These are phyloP conservation scores for Saxicola maurus DNA, from an alignment of 2,797 vertebrate genomes.

Conservation along the genomic window DNA sequence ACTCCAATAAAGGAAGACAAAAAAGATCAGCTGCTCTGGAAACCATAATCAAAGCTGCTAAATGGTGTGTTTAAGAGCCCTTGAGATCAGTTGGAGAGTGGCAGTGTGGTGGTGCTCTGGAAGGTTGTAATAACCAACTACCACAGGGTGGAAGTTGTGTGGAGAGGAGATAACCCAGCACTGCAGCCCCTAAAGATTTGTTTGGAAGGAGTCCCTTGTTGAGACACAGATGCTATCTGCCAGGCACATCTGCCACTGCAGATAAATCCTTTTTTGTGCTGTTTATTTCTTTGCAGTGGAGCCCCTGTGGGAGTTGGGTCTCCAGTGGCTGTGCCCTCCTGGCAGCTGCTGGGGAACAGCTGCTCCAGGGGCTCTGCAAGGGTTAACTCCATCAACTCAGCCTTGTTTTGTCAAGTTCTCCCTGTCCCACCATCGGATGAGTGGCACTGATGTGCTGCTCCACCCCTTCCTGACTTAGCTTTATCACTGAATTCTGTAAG, in stretches of 20 bases:
- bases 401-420: neutral
- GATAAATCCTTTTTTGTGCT: neutral
- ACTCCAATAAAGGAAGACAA: neutral
- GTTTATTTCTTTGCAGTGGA: neutral
- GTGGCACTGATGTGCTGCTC: neutral
- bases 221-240: neutral
- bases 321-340: neutral
- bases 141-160: neutral
- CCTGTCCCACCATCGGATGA: neutral
- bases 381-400: neutral
- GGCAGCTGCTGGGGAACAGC: neutral
- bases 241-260: neutral
- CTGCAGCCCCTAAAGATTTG: neutral
- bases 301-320: fast-evolving
- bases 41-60: neutral
- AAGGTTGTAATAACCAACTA: neutral
- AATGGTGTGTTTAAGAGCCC: neutral
- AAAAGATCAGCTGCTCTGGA: neutral
- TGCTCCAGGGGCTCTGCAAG: neutral
- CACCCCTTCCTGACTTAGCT: conserved; percentile 34
- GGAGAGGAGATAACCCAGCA: neutral
- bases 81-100: neutral
- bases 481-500: neutral
- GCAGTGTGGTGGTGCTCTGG: neutral
- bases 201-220: neutral